These are phyloP conservation scores for Pseudococcus viburni DNA, from an alignment of 2,888 invertebrate species.

Conservation along the genomic window DNA sequence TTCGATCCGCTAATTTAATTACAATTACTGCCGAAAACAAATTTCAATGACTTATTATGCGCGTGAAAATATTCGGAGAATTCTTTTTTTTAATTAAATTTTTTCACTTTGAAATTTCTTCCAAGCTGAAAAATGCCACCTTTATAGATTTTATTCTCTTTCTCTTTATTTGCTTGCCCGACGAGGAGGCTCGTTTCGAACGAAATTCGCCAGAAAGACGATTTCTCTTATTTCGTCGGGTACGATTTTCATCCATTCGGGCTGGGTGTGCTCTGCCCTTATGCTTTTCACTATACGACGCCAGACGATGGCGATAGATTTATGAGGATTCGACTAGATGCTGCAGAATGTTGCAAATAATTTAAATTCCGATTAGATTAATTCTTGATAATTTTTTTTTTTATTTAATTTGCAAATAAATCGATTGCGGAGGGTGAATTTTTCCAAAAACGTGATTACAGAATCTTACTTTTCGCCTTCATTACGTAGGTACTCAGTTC, in stretches of 20 bases:
- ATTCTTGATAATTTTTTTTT: too few relatives aligned
- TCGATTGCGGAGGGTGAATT: too few relatives aligned
- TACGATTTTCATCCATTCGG: neutral
- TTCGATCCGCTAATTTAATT: constrained; percentile 42
- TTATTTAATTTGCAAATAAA: too few relatives aligned
- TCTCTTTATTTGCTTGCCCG: neutral
- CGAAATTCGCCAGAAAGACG: neutral
- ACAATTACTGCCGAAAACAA: constrained; percentile 47
- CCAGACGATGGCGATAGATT: too few relatives aligned
- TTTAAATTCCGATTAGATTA: too few relatives aligned
- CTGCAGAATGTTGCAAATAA: too few relatives aligned
- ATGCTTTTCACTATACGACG: too few relatives aligned
- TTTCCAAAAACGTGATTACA: too few relatives aligned
- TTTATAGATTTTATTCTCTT: neutral
- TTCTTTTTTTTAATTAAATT: constrained; percentile 43
- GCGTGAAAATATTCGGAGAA: constrained; percentile 37
- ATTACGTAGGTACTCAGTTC: too few relatives aligned
- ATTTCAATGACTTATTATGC: constrained; percentile 39
- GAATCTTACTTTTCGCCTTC: too few relatives aligned
- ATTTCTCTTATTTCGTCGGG: neutral
- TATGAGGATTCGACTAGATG: too few relatives aligned
- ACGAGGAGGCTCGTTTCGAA: neutral
- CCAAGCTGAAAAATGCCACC: neutral
- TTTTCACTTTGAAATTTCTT: constrained; percentile 32
- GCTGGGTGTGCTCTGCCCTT: too few relatives aligned